Base-by-base conservation (phyloP, 37 sponge, comb jelly and placozoan species). In the Haliclona indistincta region DNA sequence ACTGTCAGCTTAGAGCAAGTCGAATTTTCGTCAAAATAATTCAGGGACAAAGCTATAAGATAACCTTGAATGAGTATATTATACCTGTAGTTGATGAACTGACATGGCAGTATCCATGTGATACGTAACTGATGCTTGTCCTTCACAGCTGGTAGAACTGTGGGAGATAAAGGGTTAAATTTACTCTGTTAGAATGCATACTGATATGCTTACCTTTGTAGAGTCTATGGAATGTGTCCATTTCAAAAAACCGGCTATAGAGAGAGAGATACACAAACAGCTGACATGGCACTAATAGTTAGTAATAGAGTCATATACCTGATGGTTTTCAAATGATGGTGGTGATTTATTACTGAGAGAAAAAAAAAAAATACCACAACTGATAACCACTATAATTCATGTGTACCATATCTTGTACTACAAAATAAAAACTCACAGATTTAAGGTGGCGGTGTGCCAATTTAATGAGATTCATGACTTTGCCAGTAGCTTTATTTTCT, bases 101-200 rank as follows among this genome's bases (percentile, higher is more conserved):
- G 64, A 17, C 56, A 38, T 19, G 92, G 92, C 1, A 91, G 92
- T 22, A 38, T 0, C 92, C 92, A 91, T 32, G 29, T 66, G 15
- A 91, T 29, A 38, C 72, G 68, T 42, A 91, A 23, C 54, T 73
- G 67, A 29, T 86, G 67, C 38, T 49, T 55, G 25, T 86, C 84
- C 49, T 86, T 82, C 19, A 82, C 75, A 32, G n/a, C n/a, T n/a
- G 92, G 87, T 5, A 66, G 49, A 43, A 86, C 92, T 90, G 53
- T 17, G 41, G 22, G n/a, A 13, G 20, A 68, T 26, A 1, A 45
- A 22, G 33, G 10, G 38, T 32, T 13, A 22, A 19, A 36, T 36
- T 15, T 67, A 7, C 42, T 32, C 38, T 36, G 13, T 43, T 6
- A 44, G 19, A 32, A 28, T 6, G 64, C 5, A 51, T 30, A 38